Conservation (phyloP, 1,140 invertebrate genomes). For the Paralvinella palmiformis region DNA sequence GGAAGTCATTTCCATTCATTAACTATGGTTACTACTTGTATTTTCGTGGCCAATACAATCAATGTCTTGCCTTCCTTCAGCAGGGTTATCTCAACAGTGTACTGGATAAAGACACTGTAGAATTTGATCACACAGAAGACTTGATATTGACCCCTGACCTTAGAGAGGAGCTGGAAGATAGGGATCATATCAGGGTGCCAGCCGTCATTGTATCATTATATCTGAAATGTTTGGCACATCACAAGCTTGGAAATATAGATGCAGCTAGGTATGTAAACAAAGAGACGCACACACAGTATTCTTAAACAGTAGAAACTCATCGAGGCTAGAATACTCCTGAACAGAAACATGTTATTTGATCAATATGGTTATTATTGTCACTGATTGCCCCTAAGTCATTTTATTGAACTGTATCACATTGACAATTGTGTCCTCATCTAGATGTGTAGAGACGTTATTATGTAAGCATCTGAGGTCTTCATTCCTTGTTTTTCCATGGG, state of each 20-base stretch:
- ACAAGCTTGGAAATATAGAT: not conserved
- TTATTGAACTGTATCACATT: too few species aligned
- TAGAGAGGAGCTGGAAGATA: not conserved
- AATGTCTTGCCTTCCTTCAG: not conserved
- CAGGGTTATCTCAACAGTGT: slow-evolving; percentile 10
- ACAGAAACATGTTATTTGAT: too few species aligned
- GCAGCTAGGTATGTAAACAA: too few species aligned
- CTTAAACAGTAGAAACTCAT: too few species aligned
- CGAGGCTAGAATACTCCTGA: too few species aligned
- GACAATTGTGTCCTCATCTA: too few species aligned
- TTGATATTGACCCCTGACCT: slow-evolving; percentile 3
- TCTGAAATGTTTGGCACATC: slow-evolving; percentile 2
- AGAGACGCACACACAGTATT: too few species aligned
- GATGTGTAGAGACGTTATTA: too few species aligned
- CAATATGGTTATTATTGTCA: too few species aligned
- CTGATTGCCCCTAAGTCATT: too few species aligned
- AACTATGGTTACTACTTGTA: slow-evolving; percentile 12
- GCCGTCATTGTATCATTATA: slow-evolving; percentile 4
- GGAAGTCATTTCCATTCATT: slow-evolving; percentile 15
- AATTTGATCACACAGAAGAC: slow-evolving; percentile 16
- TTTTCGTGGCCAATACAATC: not conserved
- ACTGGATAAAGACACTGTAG: slow-evolving; percentile 11
- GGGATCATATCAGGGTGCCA: slow-evolving; percentile 3
- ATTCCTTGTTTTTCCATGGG: too few species aligned
- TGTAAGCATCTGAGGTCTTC: too few species aligned